A percentile compares a stretch with the other conserved stretches of the same genome.
Conservation (phyloP, 2,797 vertebrate genomes). For the Anguilla marmorata region DNA sequence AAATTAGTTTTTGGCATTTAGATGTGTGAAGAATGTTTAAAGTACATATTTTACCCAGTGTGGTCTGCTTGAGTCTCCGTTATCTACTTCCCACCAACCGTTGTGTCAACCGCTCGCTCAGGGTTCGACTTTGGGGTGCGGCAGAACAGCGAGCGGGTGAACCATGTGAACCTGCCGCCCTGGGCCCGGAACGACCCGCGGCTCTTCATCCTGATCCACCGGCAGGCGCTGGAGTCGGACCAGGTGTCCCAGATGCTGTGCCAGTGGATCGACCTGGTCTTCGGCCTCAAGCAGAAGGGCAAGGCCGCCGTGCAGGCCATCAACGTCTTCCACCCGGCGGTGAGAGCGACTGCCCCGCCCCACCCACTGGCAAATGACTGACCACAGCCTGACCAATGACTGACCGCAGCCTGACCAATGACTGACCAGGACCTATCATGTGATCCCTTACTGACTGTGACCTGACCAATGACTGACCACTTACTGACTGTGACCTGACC, state of each 20-base stretch:
- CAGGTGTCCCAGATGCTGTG: conserved; percentile 95
- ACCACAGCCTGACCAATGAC: too few species aligned
- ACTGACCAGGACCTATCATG: neutral
- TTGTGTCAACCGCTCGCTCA: conserved; percentile 48
- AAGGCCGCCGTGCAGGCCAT: conserved; percentile 96
- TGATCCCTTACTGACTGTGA: neutral
- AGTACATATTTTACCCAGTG: neutral
- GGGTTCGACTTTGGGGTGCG: conserved; percentile 98
- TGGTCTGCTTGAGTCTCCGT: neutral
- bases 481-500: too few species aligned
- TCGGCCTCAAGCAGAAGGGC: conserved; percentile 98
- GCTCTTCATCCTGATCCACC: conserved; percentile 93
- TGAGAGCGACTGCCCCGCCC: conserved; percentile 71
- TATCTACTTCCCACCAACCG: neutral
- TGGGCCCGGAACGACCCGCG: conserved; percentile 97
- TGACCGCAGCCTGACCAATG: neutral
- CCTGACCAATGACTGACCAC: too few species aligned
- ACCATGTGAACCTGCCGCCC: conserved; percentile 93
- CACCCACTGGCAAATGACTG: too few species aligned
- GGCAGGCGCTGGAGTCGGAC: conserved; percentile 95
- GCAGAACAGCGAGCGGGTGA: conserved; percentile 94
- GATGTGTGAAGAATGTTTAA: neutral
- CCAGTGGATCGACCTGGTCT: conserved; percentile 98
- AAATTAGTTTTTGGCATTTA: neutral
- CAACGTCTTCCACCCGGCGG: conserved; percentile 98